These are phyloP conservation scores for Lophura nycthemera DNA, from an alignment of 2,113 vertebrate genomes.

Conservation along the genomic window DNA sequence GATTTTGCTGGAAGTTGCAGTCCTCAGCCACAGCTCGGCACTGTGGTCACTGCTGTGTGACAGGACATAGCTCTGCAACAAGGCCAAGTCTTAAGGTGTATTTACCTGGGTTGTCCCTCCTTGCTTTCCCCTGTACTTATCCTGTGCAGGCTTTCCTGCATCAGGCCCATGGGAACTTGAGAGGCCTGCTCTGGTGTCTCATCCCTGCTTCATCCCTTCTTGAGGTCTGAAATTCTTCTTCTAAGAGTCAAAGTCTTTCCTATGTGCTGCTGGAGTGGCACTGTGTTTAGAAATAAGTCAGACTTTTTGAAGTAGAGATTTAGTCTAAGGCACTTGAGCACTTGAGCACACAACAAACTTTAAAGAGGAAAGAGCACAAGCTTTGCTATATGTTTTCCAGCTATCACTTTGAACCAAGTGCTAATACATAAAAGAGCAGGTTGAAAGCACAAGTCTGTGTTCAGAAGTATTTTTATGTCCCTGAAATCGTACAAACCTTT, in stretches of 20 bases:
- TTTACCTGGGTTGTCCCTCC: not conserved
- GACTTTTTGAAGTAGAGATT: not conserved
- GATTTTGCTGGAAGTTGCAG: not conserved
- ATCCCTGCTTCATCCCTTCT: not conserved
- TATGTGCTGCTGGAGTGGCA: not conserved
- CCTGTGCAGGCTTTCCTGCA: accelerated
- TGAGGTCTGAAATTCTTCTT: not conserved
- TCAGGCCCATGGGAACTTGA: not conserved
- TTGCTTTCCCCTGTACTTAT: not conserved
- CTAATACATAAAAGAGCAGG: not conserved
- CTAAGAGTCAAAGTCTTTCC: not conserved
- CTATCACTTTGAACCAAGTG: not conserved
- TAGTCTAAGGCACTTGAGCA: not conserved
- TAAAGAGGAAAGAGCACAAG: not conserved
- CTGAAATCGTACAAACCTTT: not conserved
- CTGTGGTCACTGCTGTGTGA: not conserved
- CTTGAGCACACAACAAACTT: not conserved
- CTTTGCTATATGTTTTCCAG: not conserved
- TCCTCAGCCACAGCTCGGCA: accelerated
- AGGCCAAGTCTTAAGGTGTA: accelerated
- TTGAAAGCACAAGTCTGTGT: not conserved
- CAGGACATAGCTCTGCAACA: accelerated
- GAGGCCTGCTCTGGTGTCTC: not conserved
- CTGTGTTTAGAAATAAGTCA: not conserved
- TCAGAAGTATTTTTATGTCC: not conserved